phyloP scores from a whole-genome alignment of 2,797 vertebrate species.

The Thripadectes ignobilis region DNA sequence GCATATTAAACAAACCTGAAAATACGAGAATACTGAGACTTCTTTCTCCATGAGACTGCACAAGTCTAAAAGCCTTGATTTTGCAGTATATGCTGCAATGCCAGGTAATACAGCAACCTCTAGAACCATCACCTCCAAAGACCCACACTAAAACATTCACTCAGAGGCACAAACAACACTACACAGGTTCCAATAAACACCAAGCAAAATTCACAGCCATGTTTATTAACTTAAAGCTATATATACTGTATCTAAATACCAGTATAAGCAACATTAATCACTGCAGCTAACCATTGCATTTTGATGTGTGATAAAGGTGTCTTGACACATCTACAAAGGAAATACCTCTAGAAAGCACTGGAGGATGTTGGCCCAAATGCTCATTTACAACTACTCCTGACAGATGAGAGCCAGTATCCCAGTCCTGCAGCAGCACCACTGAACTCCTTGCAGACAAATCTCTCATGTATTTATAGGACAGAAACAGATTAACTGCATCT shows the following conservation, averaged over 20 bases:
- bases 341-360: background rate
- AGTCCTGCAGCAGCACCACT: background rate
- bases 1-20: background rate
- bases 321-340: conserved; percentile 6
- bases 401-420: background rate
- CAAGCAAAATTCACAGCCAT: conserved; percentile 45
- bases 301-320: conserved; percentile 7
- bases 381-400: background rate
- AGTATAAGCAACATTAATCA: conserved; percentile 40
- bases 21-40: background rate
- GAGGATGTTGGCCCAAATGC: background rate
- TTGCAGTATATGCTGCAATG: background rate
- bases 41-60: background rate
- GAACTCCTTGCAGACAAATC: background rate
- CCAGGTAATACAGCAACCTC: conserved; percentile 10
- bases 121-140: background rate
- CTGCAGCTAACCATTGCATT: background rate
- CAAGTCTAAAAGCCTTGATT: background rate
- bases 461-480: background rate
- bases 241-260: conserved; percentile 8
- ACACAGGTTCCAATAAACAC: background rate
- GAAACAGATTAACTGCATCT: conserved; percentile 18
- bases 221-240: conserved; percentile 44
- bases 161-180: conserved; percentile 20
- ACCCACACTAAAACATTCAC: conserved; percentile 7